Percentiles rank a stretch among this genome's conserved stretches.
phyloP scores from a whole-genome alignment of 1,140 invertebrate genomes.

The Olivierus martensii region DNA sequence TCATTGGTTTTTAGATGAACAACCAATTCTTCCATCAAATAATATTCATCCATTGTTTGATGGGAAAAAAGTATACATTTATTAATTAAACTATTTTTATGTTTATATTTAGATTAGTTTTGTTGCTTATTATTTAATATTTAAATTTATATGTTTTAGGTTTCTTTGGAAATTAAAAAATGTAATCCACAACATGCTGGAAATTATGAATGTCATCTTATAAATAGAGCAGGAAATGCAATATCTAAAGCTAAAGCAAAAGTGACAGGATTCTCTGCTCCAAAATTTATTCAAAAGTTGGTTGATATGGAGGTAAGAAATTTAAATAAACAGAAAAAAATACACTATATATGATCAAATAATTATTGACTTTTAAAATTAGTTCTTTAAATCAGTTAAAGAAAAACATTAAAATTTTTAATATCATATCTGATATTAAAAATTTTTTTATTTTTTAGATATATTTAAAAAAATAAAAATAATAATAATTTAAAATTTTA shows the following conservation, averaged over 20 bases:
- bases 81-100: no score
- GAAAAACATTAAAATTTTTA: no score
- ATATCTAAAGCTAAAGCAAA: constrained; percentile 48
- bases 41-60: constrained; percentile 56
- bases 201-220: constrained; percentile 54
- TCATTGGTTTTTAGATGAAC: constrained; percentile 65
- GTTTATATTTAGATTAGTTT: no score
- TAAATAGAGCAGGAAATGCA: constrained; percentile 58
- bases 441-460: no score
- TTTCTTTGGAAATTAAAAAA: constrained; percentile 58
- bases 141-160: constrained; percentile 20
- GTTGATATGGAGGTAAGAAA: constrained; percentile 63
- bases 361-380: no score
- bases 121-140: no score
- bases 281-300: constrained; percentile 68
- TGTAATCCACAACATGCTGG: constrained; percentile 56
- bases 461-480: no score
- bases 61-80: constrained; percentile 41
- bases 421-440: no score
- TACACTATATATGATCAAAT: no score
- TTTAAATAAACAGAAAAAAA: no score
- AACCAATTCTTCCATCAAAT: constrained; percentile 45
- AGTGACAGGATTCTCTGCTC: constrained; percentile 53
- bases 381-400: no score
- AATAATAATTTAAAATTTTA: no score